Evolutionary conservation across 1,140 invertebrate species (phyloP).

Genomic region (Leptonema lineaticorne): DNA sequence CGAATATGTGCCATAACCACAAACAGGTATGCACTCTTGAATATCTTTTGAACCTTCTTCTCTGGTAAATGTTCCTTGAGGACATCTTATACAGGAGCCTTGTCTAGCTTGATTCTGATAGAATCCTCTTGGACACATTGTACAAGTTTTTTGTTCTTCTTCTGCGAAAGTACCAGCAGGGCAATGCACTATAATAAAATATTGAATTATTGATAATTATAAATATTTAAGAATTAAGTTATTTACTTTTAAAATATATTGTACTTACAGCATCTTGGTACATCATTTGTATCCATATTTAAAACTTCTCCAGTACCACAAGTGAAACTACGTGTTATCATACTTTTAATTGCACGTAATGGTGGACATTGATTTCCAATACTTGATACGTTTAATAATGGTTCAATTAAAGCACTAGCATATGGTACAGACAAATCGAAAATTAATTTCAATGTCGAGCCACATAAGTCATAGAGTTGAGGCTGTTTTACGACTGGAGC

Average conservation of each 20-base stretch:
- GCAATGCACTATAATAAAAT: constrained; percentile 75
- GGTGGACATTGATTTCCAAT: constrained; percentile 91
- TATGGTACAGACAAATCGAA: constrained; percentile 93
- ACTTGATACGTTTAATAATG: constrained; percentile 82
- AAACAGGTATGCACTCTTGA: constrained; percentile 86
- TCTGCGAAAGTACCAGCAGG: constrained; percentile 92
- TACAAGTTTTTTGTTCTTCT: constrained; percentile 82
- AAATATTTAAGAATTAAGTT: background rate
- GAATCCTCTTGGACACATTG: constrained; percentile 84
- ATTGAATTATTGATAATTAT: background rate
- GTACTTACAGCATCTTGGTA: constrained; percentile 90
- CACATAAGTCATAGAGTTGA: constrained; percentile 91
- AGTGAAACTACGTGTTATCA: constrained; percentile 84
- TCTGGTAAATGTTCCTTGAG: constrained; percentile 87
- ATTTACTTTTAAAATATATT: constrained; percentile 10
- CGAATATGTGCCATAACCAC: constrained; percentile 94
- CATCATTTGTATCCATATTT: constrained; percentile 86
- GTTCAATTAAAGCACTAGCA: constrained; percentile 87
- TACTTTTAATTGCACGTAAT: constrained; percentile 80
- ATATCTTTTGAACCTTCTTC: constrained; percentile 86
- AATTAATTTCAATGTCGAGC: constrained; percentile 88
- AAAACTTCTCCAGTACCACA: constrained; percentile 92
- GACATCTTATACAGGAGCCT: constrained; percentile 84
- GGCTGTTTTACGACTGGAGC: constrained; percentile 83
- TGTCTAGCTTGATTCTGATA: constrained; percentile 92